A percentile compares a stretch with the other conserved stretches of the same genome.
phyloP scores from a whole-genome alignment of 2,113 vertebrate species.

The Ascaphus truei region DNA sequence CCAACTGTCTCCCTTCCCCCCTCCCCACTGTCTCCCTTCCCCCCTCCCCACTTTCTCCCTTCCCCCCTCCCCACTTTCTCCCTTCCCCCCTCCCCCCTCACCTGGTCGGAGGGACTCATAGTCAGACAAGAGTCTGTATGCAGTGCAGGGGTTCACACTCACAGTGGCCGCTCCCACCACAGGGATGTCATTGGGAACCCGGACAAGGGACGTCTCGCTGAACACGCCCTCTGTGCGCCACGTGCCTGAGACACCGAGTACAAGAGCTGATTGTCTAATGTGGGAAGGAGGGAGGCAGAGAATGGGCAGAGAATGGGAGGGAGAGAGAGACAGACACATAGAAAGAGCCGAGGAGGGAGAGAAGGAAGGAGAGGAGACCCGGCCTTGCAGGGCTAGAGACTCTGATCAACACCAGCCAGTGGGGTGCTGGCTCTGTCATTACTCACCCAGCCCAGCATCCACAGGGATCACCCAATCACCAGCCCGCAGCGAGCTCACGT shows the following conservation, averaged over 20 bases:
- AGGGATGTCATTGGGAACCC: constrained; percentile 74
- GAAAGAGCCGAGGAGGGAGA: too few relatives aligned
- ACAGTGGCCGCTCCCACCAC: constrained; percentile 82
- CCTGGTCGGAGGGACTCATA: constrained; percentile 81
- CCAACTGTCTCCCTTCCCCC: too few relatives aligned
- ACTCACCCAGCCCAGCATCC: constrained; percentile 73
- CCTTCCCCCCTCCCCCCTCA: too few relatives aligned
- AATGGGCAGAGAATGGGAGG: too few relatives aligned
- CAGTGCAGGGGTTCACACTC: constrained; percentile 90
- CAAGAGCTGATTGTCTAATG: background rate
- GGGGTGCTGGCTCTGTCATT: too few relatives aligned
- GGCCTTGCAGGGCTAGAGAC: too few relatives aligned
- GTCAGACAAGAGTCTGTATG: constrained; percentile 83
- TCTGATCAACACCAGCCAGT: too few relatives aligned
- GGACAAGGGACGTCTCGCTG: constrained; percentile 59
- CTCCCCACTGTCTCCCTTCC: too few relatives aligned
- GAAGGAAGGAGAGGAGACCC: too few relatives aligned
- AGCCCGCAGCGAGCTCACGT: constrained; percentile 62
- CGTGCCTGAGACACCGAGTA: constrained; percentile 68
- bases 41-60: too few relatives aligned
- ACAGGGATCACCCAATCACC: constrained; percentile 88
- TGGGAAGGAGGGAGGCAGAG: background rate
- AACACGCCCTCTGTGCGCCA: constrained; percentile 79
- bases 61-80: too few relatives aligned
- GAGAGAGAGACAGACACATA: too few relatives aligned